These are phyloP conservation scores for Endomychus coccineus DNA, from an alignment of 2,888 invertebrate genomes.

Conservation along the genomic window DNA sequence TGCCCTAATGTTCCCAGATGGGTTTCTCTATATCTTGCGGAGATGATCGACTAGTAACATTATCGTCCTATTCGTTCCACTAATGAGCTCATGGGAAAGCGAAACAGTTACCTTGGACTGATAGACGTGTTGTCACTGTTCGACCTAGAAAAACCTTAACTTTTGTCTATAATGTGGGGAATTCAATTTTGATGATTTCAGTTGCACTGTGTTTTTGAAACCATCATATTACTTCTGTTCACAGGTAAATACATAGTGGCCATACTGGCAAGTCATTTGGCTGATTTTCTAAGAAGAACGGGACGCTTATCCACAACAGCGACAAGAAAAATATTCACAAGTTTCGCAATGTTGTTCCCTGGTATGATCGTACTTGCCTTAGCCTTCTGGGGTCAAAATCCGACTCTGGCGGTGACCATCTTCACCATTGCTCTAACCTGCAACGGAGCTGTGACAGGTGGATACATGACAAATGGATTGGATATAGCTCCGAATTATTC, in stretches of 20 bases:
- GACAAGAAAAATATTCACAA: slow-evolving; percentile 62
- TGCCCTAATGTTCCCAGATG: no score
- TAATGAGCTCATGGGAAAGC: no score
- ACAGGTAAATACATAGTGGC: slow-evolving; percentile 69
- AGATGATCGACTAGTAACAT: no score
- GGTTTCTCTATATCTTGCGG: no score
- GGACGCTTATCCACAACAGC: slow-evolving; percentile 66
- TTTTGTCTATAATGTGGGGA: no score
- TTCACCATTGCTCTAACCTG: slow-evolving; percentile 74
- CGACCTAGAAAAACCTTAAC: no score
- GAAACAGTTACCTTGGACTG: no score
- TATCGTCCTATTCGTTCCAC: no score
- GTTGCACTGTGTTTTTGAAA: no score
- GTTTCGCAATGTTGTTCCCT: slow-evolving; percentile 56
- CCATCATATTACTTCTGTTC: no score
- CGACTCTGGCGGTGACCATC: slow-evolving; percentile 65
- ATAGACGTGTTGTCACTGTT: no score
- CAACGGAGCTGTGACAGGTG: slow-evolving; percentile 80
- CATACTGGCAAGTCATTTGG: slow-evolving; percentile 62
- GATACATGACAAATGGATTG: slow-evolving; percentile 77
- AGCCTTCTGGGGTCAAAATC: slow-evolving; percentile 63
- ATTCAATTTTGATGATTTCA: no score
- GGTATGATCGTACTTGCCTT: slow-evolving; percentile 68
- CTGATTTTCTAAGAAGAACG: slow-evolving; percentile 62
- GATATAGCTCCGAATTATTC: slow-evolving; percentile 87